These are phyloP conservation scores for Villa cingulata DNA, from an alignment of 2,888 invertebrate species.

Conservation along the genomic window DNA sequence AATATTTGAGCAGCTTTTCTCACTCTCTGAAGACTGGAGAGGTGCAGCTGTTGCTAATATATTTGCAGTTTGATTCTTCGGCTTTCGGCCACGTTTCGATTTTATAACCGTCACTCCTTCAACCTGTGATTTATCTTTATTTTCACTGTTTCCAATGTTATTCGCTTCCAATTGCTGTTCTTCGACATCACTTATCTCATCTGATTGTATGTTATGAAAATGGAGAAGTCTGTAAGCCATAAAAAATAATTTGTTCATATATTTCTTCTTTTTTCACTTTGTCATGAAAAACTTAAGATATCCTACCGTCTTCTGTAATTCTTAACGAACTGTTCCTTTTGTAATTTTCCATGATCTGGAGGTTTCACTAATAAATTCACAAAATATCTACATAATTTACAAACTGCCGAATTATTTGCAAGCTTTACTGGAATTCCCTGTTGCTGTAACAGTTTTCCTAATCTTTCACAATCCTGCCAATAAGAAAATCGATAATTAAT, in stretches of 20 bases:
- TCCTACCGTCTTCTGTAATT: constrained; percentile 50
- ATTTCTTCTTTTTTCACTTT: neutral
- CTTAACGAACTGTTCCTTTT: constrained; percentile 33
- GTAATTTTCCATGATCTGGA: constrained; percentile 38
- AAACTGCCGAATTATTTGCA: constrained; percentile 55
- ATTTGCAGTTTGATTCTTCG: constrained; percentile 17
- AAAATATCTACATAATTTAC: constrained; percentile 70
- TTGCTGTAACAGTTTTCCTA: constrained; percentile 44
- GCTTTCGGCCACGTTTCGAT: constrained; percentile 36
- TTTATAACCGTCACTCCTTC: constrained; percentile 17
- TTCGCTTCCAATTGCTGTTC: constrained; percentile 19
- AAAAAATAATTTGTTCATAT: neutral
- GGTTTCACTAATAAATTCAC: constrained; percentile 56
- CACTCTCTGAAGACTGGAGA: neutral
- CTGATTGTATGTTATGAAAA: constrained; percentile 54
- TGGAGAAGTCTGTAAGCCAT: constrained; percentile 58
- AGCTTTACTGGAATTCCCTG: constrained; percentile 57
- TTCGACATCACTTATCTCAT: constrained; percentile 22
- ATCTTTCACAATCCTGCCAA: constrained; percentile 39
- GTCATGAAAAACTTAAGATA: neutral
- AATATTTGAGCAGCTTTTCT: neutral
- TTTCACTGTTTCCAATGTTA: constrained; percentile 19
- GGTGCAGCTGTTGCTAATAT: constrained; percentile 22
- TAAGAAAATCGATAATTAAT: too few species aligned
- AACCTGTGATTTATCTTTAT: constrained; percentile 24